A percentile compares a stretch with the other conserved stretches of the same genome.
Conservation (phyloP, 1,140 invertebrate species). For the Choristoneura fumiferana region DNA sequence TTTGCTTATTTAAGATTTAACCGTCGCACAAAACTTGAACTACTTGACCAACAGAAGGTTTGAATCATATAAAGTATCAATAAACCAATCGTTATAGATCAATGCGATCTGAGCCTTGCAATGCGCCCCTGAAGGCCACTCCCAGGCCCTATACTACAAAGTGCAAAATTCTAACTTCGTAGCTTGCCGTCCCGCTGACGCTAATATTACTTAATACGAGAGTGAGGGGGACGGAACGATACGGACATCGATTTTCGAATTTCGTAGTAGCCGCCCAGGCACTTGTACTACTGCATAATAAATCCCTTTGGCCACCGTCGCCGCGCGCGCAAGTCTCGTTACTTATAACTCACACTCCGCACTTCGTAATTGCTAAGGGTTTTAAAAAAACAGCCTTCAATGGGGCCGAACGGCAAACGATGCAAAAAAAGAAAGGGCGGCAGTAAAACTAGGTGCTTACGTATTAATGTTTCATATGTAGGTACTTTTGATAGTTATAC, state of each 20-base stretch:
- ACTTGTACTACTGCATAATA: conserved; percentile 40
- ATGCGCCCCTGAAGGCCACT: conserved; percentile 36
- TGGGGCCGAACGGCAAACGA: not conserved
- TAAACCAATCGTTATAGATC: conserved; percentile 22
- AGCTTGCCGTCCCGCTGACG: too few species aligned
- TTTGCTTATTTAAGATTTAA: conserved; percentile 15
- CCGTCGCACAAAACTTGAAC: not conserved
- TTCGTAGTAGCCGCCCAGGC: too few species aligned
- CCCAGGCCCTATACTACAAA: too few species aligned
- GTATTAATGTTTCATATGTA: too few species aligned
- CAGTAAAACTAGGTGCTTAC: too few species aligned
- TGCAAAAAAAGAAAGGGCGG: too few species aligned
- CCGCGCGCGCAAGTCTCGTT: conserved; percentile 26
- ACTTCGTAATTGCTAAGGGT: conserved; percentile 39
- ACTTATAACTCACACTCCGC: conserved; percentile 36
- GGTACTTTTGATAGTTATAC: too few species aligned
- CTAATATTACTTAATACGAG: too few species aligned
- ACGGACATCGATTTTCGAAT: too few species aligned
- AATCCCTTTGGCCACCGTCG: conserved; percentile 34
- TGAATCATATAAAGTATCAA: not conserved
- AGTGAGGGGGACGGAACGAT: too few species aligned
- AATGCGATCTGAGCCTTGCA: conserved; percentile 23
- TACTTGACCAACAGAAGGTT: not conserved
- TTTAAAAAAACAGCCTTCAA: too few species aligned
- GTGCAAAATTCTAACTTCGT: too few species aligned